Evolutionary conservation across 2,113 vertebrate species (phyloP), one percentile per base, ranked within the genome.

Genomic region (Ardeotis arabs): DNA sequence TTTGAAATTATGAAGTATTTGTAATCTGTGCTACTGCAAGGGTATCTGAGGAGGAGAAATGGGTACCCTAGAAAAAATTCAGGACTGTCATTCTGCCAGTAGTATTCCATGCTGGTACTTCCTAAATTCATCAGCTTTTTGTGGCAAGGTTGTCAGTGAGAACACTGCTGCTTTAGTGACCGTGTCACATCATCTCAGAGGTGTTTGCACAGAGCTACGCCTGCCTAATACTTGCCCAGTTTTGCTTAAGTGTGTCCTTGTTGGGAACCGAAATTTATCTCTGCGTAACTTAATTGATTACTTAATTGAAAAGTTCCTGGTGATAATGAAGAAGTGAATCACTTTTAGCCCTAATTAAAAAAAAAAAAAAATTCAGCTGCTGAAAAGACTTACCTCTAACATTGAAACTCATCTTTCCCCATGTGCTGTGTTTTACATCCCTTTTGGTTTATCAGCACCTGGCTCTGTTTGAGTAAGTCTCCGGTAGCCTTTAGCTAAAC

Each of bases 291-390:
- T 75, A 6, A 3, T 24, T 53, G 35, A 31, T 67, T 45, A 37
- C 12, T 59, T 84, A 21, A 67, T 37, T 47, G 47, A 74, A 72
- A 90, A 33, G 12, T 50, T 83, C 15, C 14, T 81, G 52, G 28
- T 28, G 25, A 28, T 49, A 22, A 3, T 37, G n/a, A 44, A 41
- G 69, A 81, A 52, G 16, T 39, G 76, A 79, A 77, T 70, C 9
- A 16, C 9, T 41, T 86, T n/a, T 47, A 67, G 3, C 17, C 13
- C 13, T 21, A 10, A 28, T 55, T 41, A 81, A 69, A 16, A 7
- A 45, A 4, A 0, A 27, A 18, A 5, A 22, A 24, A 13, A 35
- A 53, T 63, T 89, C 2, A 1, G 1, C 6, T 31, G 6, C 49
- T 64, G 69, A 21, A 73, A 68, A 66, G 9, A 10, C 9, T 58